Evolutionary conservation across 2,113 vertebrate species (phyloP).

Genomic region (Cisticola juncidis): DNA sequence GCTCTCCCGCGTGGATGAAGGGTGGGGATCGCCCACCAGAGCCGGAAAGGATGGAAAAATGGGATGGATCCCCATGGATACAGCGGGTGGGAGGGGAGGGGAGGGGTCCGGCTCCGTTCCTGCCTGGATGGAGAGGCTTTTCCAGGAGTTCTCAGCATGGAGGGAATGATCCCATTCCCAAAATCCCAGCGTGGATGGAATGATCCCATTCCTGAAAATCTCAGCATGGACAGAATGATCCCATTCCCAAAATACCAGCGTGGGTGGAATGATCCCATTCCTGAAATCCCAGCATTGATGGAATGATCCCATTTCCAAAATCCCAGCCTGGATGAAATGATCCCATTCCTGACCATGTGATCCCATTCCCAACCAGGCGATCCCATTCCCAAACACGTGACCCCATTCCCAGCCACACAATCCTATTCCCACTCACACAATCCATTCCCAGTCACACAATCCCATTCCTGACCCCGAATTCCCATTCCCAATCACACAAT

Average conservation of each 20-base stretch:
- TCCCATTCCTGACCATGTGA: rapidly evolving
- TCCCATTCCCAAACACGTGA: rapidly evolving
- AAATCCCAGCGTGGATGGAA: rapidly evolving
- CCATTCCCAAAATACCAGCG: rapidly evolving
- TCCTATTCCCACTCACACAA: rapidly evolving
- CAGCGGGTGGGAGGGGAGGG: not conserved
- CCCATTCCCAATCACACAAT: rapidly evolving
- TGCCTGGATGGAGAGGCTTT: too few species aligned
- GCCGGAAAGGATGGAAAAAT: rapidly evolving
- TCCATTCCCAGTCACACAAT: too few species aligned
- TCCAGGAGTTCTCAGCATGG: too few species aligned
- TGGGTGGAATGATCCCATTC: not conserved
- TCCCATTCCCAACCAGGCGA: rapidly evolving
- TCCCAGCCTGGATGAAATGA: rapidly evolving
- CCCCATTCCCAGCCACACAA: rapidly evolving
- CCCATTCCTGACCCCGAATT: too few species aligned
- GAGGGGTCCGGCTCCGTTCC: rapidly evolving
- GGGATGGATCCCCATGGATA: not conserved
- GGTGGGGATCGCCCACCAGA: not conserved
- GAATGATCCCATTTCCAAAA: too few species aligned
- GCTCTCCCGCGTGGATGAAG: not conserved
- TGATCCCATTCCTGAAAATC: not conserved
- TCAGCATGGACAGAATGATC: too few species aligned
- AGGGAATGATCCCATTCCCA: too few species aligned
- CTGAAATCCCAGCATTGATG: too few species aligned